Evolutionary conservation across 2,113 vertebrate species (phyloP), one percentile per base, ranked within the genome.

Genomic region (Antidorcas marsupialis): DNA sequence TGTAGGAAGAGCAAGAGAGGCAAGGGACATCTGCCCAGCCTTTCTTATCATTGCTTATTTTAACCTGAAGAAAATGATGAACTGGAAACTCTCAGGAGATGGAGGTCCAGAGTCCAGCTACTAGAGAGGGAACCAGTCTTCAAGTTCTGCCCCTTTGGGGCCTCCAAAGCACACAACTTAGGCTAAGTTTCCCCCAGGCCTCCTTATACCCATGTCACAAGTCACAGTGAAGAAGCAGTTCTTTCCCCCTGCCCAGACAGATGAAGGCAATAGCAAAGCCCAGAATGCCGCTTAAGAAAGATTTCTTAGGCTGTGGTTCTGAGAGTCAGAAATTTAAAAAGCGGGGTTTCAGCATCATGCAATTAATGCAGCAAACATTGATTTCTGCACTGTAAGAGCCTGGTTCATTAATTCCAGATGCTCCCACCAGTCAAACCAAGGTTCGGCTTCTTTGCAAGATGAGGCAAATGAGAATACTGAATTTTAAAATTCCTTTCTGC

Each of bases 331-430:
- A 98, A 98, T 81, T 81, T 98, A 98, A 98, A 98, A 98, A 98
- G 98, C 30, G 53, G 95, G 98, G 97, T 98, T 98, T 60, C 23
- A 92, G 97, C 96, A 97, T 85, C 0, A 50, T 10, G 10, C 98
- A 98, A 99, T 99, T 98, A 99, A 99, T 98, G 98, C 98, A 33
- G 98, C 98, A 93, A 98, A 97, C 98, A 99, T 99, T 98, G 98
- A 99, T 99, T 98, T 98, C 98, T 98, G 98, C 97, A 10, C 90
- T 30, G 98, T 98, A 97, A 98, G 98, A 98, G 98, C 98, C 98
- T 79, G 98, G 52, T 98, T 99, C 99, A 99, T 99, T 99, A 99
- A 99, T 99, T 98, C 98, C 98, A 99, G 98, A 98, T 98, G 98
- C 98, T 98, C 98, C 98, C 50, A 96, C 96, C 30, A 98, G 98